These are phyloP conservation scores for Malaclemys terrapin DNA, from an alignment of 2,113 vertebrate species.

Conservation along the genomic window DNA sequence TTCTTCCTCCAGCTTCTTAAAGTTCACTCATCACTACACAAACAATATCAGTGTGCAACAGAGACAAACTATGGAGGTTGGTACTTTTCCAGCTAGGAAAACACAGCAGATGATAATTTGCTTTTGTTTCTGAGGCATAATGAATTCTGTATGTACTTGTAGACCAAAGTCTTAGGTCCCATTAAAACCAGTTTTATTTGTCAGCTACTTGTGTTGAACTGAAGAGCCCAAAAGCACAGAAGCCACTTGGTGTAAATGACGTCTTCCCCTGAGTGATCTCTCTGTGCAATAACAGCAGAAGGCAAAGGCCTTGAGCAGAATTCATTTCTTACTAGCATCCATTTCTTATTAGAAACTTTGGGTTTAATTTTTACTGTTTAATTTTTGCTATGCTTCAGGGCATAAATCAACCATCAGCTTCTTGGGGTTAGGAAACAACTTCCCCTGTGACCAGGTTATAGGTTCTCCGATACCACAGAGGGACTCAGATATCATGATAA, in stretches of 20 bases:
- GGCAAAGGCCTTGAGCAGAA: conserved; percentile 3
- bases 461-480: not conserved
- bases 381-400: not conserved
- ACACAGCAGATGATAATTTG: not conserved
- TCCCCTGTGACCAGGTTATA: not conserved
- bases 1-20: not conserved
- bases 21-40: not conserved
- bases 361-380: not conserved
- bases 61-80: not conserved
- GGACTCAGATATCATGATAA: accelerated
- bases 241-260: not conserved
- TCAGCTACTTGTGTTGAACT: not conserved
- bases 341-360: not conserved
- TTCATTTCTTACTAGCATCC: not conserved
- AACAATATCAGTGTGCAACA: not conserved
- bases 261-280: not conserved
- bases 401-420: not conserved
- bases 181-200: not conserved
- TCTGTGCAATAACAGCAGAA: not conserved
- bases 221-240: conserved; percentile 2
- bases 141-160: not conserved
- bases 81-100: not conserved
- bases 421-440: not conserved
- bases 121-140: not conserved
- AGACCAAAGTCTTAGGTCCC: not conserved